phyloP scores from a whole-genome alignment of 2,113 vertebrate genomes.

The Isichthys henryi region DNA sequence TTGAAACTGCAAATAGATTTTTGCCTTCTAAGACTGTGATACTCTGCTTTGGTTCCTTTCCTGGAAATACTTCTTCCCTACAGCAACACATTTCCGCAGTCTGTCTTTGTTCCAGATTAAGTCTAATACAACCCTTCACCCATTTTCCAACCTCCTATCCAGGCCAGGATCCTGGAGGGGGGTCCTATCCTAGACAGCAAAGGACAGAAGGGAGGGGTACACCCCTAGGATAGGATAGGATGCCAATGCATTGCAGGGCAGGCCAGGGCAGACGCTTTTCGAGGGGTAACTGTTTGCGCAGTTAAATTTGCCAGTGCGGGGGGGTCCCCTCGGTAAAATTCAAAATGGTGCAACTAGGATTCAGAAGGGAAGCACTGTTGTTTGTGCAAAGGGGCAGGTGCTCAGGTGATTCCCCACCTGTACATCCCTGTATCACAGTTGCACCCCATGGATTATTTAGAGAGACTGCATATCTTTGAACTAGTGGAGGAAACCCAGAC shows the following conservation, averaged over 20 bases:
- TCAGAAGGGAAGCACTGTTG: not conserved
- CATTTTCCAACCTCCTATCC: not conserved
- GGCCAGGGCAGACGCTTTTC: not conserved
- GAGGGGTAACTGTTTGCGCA: not conserved
- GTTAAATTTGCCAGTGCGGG: not conserved
- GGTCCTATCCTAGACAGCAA: not conserved
- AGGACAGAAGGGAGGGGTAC: not conserved
- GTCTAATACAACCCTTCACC: not conserved
- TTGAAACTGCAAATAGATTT: not conserved
- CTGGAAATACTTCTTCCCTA: not conserved
- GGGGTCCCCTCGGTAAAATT: not conserved
- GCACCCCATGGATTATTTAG: not conserved
- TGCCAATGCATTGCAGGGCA: not conserved
- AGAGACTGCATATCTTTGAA: not conserved
- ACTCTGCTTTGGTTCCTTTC: not conserved
- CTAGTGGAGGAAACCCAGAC: not conserved
- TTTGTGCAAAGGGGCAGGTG: not conserved
- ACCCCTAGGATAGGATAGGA: not conserved
- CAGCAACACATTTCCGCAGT: not conserved
- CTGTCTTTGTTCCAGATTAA: too few relatives aligned
- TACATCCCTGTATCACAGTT: not conserved
- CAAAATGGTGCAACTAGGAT: not conserved
- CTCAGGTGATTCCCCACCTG: not conserved
- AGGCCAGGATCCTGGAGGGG: not conserved
- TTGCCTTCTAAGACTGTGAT: not conserved